Base-by-base conservation (phyloP, 1,140 invertebrate species). In the Micrasema longulum region DNA sequence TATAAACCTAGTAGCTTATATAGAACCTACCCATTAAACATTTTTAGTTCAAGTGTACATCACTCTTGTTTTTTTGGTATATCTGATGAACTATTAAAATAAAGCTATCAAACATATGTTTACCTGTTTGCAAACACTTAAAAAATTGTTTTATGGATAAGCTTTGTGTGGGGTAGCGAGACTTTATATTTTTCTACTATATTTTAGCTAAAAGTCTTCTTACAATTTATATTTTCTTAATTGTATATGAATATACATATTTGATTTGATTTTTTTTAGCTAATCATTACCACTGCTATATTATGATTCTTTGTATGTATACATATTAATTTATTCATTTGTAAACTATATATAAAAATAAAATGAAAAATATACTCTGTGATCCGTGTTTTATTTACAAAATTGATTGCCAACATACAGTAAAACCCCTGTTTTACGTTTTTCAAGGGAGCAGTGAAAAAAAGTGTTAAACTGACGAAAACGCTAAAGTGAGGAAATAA, bases 331-430 rank as follows among this genome's bases (percentile, higher is more conserved):
- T 71, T 71, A 75, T 75, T 57, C 67, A 75, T 75, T 71, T 74
- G 72, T 74, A 74, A 74, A 74, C 72, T 74, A 75, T 75, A 71
- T 75, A 75, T 75, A 75, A 71, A 71, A 75, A 71, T 70, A 57
- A 70, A 70, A 14, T 70, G 57, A 62, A 67, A 31, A 67, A 67
- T 53, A 48, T 53, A 67, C 48, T 52, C 65, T 69, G 20, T 31
- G 41, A 14, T 48, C 0, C 18, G 31, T 12, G 7, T 47, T 47
- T 69, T 47, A 31, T 69, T 45, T 62, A 48, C 18, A 0, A 45
- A 11, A 14, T 2, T 14, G 41, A 45, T 43, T 45, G 41, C 12
- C 10, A 45, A 45, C 1, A 45, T 5, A n/a, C n/a, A n/a, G n/a
- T n/a, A n/a, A n/a, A n/a, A n/a, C n/a, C n/a, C n/a, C n/a, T n/a